phyloP scores from a whole-genome alignment of 2,113 vertebrate genomes.

The Tragelaphus scriptus region DNA sequence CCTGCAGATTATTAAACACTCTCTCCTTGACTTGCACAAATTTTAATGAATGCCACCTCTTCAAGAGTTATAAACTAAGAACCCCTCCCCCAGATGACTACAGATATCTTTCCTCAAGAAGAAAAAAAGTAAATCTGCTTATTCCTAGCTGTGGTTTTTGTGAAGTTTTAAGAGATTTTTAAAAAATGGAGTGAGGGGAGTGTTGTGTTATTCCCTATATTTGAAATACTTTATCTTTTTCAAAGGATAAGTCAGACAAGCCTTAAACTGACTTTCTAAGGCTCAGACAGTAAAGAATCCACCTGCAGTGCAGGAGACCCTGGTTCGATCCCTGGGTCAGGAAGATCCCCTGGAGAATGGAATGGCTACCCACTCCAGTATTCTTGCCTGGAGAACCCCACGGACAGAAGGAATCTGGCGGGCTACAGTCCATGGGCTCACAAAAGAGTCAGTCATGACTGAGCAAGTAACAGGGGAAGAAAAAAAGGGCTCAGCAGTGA shows the following conservation, averaged over 20 bases:
- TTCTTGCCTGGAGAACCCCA: not conserved
- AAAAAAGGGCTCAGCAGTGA: not conserved
- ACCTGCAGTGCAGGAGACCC: not conserved
- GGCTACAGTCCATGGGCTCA: not conserved
- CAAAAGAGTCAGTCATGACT: not conserved
- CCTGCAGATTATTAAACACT: not conserved
- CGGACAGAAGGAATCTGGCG: not conserved
- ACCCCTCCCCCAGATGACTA: not conserved
- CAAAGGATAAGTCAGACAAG: not conserved
- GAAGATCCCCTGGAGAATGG: not conserved
- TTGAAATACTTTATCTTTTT: not conserved
- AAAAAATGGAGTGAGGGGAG: not conserved
- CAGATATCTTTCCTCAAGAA: not conserved
- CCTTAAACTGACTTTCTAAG: not conserved
- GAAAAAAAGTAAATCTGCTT: not conserved
- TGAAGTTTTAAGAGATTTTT: not conserved
- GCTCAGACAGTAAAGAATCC: not conserved
- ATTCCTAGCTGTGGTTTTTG: not conserved
- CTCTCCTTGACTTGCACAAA: not conserved
- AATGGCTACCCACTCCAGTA: not conserved
- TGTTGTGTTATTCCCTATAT: not conserved
- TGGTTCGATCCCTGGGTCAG: not conserved
- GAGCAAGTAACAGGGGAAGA: not conserved
- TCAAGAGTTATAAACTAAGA: not conserved
- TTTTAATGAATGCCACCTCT: not conserved